A percentile compares a stretch with the other conserved stretches of the same genome.
Conservation (phyloP, 2,797 vertebrate species). For the Picus viridis region DNA sequence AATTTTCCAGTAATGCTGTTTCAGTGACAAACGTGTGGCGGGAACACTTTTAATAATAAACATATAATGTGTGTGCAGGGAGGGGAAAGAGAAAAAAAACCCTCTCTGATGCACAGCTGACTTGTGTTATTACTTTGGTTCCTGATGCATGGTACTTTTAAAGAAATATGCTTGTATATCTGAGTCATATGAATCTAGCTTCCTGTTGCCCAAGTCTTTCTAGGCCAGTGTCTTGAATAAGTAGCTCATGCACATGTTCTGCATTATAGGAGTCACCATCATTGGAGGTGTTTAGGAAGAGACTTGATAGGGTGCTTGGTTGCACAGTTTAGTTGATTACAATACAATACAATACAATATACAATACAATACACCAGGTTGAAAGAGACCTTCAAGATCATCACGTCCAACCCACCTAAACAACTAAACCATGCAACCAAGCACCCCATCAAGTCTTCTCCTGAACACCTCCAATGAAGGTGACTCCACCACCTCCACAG, state of each 20-base stretch:
- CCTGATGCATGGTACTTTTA: not conserved
- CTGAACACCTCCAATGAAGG: too few species aligned
- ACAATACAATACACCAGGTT: too few species aligned
- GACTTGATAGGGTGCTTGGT: too few species aligned
- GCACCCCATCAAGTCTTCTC: too few species aligned
- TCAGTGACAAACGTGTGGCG: not conserved
- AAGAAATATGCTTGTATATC: not conserved
- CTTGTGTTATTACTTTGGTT: not conserved
- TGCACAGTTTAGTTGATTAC: too few species aligned
- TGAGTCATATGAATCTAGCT: not conserved
- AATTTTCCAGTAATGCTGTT: conserved; percentile 23
- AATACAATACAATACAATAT: too few species aligned
- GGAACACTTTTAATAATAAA: not conserved
- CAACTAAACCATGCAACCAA: too few species aligned
- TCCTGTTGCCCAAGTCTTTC: not conserved
- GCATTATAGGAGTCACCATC: not conserved
- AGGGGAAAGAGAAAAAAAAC: not conserved
- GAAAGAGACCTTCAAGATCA: too few species aligned
- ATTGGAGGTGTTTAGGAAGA: too few species aligned
- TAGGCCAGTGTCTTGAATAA: not conserved
- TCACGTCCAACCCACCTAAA: too few species aligned
- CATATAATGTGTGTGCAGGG: not conserved
- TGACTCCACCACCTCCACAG: too few species aligned
- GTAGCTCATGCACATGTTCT: not conserved
- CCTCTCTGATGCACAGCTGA: not conserved